Conservation (phyloP, 2,888 invertebrate genomes). For the Mylabris sibirica region DNA sequence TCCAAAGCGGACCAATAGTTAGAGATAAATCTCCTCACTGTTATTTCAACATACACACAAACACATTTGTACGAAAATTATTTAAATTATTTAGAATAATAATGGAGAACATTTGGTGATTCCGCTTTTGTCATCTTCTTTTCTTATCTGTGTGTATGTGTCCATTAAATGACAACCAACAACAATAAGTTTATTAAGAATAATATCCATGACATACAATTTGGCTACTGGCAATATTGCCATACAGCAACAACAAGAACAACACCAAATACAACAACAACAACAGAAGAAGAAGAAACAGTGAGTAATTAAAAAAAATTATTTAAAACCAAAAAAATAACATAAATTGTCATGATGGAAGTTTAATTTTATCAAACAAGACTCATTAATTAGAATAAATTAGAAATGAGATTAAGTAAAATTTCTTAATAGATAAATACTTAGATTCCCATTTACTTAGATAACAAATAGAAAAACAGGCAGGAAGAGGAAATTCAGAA, state of each 20-base stretch:
- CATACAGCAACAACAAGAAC: constrained; percentile 12
- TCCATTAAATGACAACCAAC: constrained; percentile 16
- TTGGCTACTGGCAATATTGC: constrained; percentile 27
- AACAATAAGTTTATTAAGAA: constrained; percentile 11
- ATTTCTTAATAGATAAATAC: no score
- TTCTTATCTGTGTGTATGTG: constrained; percentile 24
- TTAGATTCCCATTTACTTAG: no score
- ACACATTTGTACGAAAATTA: constrained; percentile 21
- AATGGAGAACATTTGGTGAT: background rate
- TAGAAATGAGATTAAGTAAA: no score
- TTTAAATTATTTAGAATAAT: constrained; percentile 26
- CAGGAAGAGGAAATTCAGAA: background rate
- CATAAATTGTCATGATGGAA: background rate
- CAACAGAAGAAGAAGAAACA: background rate
- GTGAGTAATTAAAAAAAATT: constrained; percentile 5
- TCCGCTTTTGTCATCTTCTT: constrained; percentile 22
- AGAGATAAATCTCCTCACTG: constrained; percentile 20
- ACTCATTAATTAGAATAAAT: no score
- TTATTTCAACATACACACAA: constrained; percentile 28
- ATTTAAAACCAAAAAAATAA: background rate
- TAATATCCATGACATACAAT: constrained; percentile 28
- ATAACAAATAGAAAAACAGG: background rate
- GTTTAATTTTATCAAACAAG: no score
- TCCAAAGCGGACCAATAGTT: constrained; percentile 19
- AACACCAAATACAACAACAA: background rate